Conservation (phyloP, 1,140 invertebrate species). For the Cepaea nemoralis region DNA sequence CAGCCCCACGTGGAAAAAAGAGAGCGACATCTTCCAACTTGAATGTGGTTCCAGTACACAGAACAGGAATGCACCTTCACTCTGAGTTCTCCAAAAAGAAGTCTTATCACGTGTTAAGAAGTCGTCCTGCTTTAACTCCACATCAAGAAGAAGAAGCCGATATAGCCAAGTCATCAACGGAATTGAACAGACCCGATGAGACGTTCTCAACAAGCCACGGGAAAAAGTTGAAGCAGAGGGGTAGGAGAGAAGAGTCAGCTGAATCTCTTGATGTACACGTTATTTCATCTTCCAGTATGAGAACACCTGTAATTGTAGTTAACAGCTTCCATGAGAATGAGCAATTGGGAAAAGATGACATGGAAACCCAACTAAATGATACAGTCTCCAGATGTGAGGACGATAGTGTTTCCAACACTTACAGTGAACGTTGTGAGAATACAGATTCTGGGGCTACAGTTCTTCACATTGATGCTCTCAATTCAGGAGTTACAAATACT, state of each 20-base stretch:
- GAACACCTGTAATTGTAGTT: background rate
- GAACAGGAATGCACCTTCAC: background rate
- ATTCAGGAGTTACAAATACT: background rate
- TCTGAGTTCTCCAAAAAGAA: background rate
- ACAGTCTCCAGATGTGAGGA: background rate
- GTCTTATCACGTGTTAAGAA: background rate
- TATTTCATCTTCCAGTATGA: background rate
- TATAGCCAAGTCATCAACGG: background rate
- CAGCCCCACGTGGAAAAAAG: background rate
- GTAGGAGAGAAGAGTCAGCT: background rate
- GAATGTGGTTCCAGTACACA: background rate
- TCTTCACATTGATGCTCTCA: background rate
- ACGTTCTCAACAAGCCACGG: background rate
- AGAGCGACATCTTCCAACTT: background rate
- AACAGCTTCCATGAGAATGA: background rate
- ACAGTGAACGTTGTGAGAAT: background rate
- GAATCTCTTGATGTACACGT: background rate
- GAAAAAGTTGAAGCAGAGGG: background rate
- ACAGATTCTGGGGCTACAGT: background rate
- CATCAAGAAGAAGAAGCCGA: slow-evolving; percentile 35
- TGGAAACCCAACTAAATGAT: background rate
- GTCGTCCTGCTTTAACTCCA: background rate
- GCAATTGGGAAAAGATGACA: background rate
- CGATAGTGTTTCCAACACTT: background rate
- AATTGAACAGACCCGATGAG: background rate